These are phyloP conservation scores for Daboia siamensis DNA, from an alignment of 2,113 vertebrate species.

Conservation along the genomic window DNA sequence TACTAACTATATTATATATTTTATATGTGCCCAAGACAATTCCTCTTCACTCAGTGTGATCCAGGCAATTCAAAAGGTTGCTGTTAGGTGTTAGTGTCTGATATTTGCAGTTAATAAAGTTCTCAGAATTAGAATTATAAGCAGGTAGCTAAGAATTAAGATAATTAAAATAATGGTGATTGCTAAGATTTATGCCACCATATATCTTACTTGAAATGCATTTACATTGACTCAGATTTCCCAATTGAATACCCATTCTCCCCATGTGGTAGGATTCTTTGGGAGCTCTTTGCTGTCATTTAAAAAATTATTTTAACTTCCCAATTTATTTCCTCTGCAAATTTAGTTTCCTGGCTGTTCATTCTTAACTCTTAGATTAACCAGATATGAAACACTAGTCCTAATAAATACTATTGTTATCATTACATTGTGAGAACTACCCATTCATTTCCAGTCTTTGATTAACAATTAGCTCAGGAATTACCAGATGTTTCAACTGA, in stretches of 20 bases:
- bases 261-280: neutral
- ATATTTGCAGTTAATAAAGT: neutral
- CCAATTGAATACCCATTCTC: neutral
- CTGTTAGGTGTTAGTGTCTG: neutral
- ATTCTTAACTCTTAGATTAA: neutral
- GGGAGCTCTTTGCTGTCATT: neutral
- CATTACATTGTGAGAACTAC: neutral
- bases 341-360: neutral
- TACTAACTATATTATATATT: neutral
- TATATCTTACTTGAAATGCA: neutral
- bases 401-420: neutral
- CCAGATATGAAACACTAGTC: neutral
- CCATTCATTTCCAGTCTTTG: neutral
- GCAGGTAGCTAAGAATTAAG: neutral
- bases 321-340: neutral
- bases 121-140: neutral
- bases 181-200: neutral
- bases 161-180: neutral
- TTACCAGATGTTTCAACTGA: neutral
- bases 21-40: neutral
- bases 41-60: neutral
- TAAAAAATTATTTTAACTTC: neutral
- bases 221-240: neutral
- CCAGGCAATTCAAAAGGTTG: neutral
- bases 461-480: neutral